Base-by-base conservation (phyloP, 1,140 invertebrate species). In the Colletes latitarsis region DNA sequence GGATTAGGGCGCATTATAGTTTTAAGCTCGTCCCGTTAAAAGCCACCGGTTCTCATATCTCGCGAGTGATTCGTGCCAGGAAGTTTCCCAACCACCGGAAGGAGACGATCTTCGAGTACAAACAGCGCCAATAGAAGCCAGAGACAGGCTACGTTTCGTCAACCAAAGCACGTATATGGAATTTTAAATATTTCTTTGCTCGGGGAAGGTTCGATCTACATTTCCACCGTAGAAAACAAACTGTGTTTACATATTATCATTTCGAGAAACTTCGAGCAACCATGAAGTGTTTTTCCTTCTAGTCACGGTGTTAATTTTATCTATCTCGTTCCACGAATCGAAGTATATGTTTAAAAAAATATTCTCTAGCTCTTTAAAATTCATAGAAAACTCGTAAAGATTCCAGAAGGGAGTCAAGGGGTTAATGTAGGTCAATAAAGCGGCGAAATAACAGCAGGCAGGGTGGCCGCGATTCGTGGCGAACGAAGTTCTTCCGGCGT, bases 1-100 rank as follows among this genome's bases (percentile, higher is more conserved):
- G 89, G 87, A 91, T 92, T 90, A 91, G 90, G 88, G 84, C 64
- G 86, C 80, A 90, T 92, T 91, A 91, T 90, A 90, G 90, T 92
- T 92, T 92, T 92, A 92, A 92, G 89, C 88, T 86, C 72, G 74
- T 87, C 72, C 71, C 82, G 77, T 90, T 88, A 86, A 89, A 88
- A 88, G 82, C 80, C 77, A 81, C 67, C 68, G 87, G 88, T 90
- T 89, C 89, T 91, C 88, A 91, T 88, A 75, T 73, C 60, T 63
- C 19, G n/a, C 19, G 41, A 52, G 71, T 60, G 70, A 85, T 68
- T 79, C 77, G 46, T 9, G 6, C 30, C 30, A 30, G 57, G 19
- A 15, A 62, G 43, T 17, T 19, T 5, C 39, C 21, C 30, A 15
- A 43, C 6, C 46, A 15, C 17, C 6, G 67, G n/a, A n/a, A 30